Conservation (phyloP, 2,797 vertebrate genomes). For the Sphenopsis melanotis region DNA sequence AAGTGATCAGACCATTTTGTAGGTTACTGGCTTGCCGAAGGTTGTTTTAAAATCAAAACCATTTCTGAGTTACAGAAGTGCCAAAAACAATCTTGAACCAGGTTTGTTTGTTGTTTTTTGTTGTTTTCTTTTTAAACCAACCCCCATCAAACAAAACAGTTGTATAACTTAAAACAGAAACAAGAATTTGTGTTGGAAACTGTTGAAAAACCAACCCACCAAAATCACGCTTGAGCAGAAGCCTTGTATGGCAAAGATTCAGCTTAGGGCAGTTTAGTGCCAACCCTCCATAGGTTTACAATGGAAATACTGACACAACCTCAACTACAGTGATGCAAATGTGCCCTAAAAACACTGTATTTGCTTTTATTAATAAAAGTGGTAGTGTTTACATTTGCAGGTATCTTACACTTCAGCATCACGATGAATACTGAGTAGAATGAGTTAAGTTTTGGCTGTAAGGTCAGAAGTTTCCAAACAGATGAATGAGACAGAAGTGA, state of each 20-base stretch:
- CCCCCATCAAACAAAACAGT: conserved; percentile 48
- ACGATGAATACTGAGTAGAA: conserved; percentile 60
- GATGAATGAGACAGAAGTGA: conserved; percentile 48
- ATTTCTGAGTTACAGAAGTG: conserved; percentile 67
- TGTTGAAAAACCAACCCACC: conserved; percentile 43
- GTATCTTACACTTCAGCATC: conserved; percentile 67
- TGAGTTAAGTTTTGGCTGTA: conserved; percentile 24
- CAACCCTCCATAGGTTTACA: conserved; percentile 54
- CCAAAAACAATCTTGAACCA: conserved; percentile 57
- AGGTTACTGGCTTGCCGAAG: conserved; percentile 59
- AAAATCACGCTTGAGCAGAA: conserved; percentile 23
- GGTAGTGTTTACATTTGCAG: conserved; percentile 70
- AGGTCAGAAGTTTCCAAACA: conserved; percentile 46
- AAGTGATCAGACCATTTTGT: conserved; percentile 65
- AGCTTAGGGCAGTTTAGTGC: conserved; percentile 48
- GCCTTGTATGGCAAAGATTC: conserved; percentile 21
- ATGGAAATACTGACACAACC: conserved; percentile 64
- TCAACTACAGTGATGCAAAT: conserved; percentile 60
- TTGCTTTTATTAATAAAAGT: conserved; percentile 70
- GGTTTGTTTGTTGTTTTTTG: neutral
- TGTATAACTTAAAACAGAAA: conserved; percentile 59
- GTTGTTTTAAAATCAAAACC: conserved; percentile 62
- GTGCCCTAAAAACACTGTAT: conserved; percentile 65
- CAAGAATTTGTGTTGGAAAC: conserved; percentile 50
- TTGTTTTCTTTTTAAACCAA: conserved; percentile 17